These are phyloP conservation scores for Berghia stephanieae DNA, from an alignment of 1,140 invertebrate species.

Conservation along the genomic window DNA sequence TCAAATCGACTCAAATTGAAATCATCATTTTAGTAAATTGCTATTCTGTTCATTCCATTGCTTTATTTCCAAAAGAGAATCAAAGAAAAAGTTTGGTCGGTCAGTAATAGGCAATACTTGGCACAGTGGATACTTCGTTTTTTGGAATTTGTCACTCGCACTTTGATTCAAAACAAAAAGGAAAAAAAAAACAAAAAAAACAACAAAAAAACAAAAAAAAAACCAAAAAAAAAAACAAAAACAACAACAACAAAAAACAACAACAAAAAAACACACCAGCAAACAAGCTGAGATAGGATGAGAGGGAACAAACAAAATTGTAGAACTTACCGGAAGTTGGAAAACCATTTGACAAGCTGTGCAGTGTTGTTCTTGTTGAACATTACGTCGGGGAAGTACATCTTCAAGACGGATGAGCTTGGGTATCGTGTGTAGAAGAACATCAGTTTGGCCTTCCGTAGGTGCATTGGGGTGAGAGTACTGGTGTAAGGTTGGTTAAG, in stretches of 20 bases:
- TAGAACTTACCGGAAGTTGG: slow-evolving; percentile 94
- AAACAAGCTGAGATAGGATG: background rate
- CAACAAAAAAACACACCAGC: background rate
- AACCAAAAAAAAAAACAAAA: too few species aligned
- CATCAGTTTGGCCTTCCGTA: slow-evolving; percentile 99
- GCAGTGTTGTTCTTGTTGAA: slow-evolving; percentile 99
- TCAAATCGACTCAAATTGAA: too few species aligned
- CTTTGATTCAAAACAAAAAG: background rate
- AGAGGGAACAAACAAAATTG: background rate
- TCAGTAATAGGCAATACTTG: background rate
- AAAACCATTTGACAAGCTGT: slow-evolving; percentile 99
- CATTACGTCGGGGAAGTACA: slow-evolving; percentile 99
- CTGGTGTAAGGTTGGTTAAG: slow-evolving; percentile 65
- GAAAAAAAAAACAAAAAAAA: background rate
- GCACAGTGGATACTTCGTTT: background rate
- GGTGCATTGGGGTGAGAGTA: slow-evolving; percentile 96
- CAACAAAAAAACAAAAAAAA: background rate
- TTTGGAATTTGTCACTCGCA: background rate
- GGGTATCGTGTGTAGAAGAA: slow-evolving; percentile 99
- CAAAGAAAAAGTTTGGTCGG: background rate
- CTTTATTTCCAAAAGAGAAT: too few species aligned
- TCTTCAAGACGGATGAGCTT: slow-evolving; percentile 96
- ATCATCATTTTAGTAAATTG: too few species aligned
- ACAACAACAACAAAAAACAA: too few species aligned
- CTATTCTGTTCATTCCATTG: too few species aligned